phyloP scores from a whole-genome alignment of 2,113 vertebrate genomes.

The Indri indri region DNA sequence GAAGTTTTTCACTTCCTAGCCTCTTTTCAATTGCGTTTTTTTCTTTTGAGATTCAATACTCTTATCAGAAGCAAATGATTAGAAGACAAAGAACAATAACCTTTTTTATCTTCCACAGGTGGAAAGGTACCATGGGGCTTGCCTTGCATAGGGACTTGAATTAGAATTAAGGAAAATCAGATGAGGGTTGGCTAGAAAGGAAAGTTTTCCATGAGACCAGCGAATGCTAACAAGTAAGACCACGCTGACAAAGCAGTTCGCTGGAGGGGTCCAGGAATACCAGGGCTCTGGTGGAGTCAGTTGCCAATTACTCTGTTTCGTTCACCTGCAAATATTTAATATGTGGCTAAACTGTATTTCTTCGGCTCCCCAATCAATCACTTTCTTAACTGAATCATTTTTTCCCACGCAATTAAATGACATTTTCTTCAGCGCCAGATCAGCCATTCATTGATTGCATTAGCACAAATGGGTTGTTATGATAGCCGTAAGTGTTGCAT shows the following conservation, averaged over 20 bases:
- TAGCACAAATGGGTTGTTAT: background rate
- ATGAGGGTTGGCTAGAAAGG: background rate
- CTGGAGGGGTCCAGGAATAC: background rate
- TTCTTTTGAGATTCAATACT: background rate
- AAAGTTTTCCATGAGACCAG: background rate
- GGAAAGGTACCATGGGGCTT: background rate
- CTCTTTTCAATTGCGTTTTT: background rate
- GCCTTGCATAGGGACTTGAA: background rate
- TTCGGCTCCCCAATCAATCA: background rate
- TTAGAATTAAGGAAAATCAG: background rate
- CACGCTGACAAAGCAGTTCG: background rate
- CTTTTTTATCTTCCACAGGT: background rate
- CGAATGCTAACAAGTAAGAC: background rate
- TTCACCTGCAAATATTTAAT: background rate
- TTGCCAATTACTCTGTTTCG: background rate
- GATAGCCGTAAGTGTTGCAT: background rate
- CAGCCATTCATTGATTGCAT: background rate
- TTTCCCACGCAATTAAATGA: background rate
- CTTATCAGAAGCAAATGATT: background rate
- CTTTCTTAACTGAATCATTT: background rate
- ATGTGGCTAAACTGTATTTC: background rate
- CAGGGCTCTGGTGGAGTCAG: too few relatives aligned
- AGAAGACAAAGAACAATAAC: background rate
- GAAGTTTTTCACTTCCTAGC: background rate
- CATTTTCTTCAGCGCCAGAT: background rate